Conservation (phyloP, 2,113 vertebrate genomes). For the Craseonycteris thonglongyai region DNA sequence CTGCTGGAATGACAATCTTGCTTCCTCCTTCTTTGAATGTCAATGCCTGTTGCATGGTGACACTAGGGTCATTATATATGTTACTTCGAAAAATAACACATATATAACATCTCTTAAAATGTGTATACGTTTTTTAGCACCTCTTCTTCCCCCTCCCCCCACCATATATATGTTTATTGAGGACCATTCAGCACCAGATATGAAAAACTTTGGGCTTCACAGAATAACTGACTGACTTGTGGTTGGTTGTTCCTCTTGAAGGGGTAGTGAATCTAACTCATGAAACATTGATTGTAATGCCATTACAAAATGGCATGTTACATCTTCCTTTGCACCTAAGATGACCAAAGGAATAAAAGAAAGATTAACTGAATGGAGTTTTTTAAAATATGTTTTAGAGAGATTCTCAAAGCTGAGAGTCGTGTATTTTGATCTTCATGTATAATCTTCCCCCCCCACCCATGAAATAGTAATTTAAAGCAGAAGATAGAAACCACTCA, state of each 20-base stretch:
- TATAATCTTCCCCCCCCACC: not conserved
- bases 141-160: no score
- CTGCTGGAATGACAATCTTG: no score
- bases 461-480: not conserved
- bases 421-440: not conserved
- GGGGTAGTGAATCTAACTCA: not conserved
- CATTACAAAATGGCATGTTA: not conserved
- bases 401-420: not conserved
- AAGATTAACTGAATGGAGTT: not conserved
- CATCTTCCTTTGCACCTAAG: not conserved
- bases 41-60: no score
- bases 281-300: not conserved
- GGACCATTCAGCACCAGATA: not conserved
- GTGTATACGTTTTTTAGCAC: no score
- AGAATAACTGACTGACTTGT: no score
- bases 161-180: no score
- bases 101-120: no score
- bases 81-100: no score
- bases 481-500: not conserved
- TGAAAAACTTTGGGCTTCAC: not conserved
- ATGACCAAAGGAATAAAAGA: not conserved
- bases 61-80: no score
- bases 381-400: not conserved
- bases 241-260: not conserved
- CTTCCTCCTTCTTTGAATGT: no score